Base-by-base conservation (phyloP, 2,797 vertebrate genomes). In the Gallinago nigripennis region DNA sequence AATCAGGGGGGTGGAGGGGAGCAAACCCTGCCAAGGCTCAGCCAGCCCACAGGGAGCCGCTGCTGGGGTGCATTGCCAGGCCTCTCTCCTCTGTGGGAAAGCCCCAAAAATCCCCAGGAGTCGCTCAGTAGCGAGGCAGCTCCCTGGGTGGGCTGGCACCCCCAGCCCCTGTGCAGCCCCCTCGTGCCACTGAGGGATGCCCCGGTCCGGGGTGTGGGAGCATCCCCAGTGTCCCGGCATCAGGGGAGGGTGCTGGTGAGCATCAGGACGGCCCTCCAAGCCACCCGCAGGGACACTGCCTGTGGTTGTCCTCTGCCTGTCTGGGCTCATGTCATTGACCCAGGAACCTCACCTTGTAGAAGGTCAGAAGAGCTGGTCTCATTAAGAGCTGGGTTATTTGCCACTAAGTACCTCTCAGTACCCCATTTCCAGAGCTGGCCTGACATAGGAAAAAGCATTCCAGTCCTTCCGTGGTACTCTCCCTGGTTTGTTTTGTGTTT, bases 1-100 rank as follows among this genome's bases (percentile, higher is more conserved):
- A 79, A 96, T 95, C 66, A 86, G 66, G 68, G 80, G 92, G 77
- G 90, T 90, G 82, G 87, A 84, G 68, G 57, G 64, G 21, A 81
- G 43, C 81, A 78, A 86, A 64, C 58, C 45, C 53, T 90, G 84
- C 78, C 85, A 90, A 87, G 82, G 48, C 53, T 71, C 70, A 65
- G 16, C 24, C 77, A 83, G 58, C 77, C 96, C 90, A 48, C 95
- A 91, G 87, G 43, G 23, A 88, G 27, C 16, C 1, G 8, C 69
- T 61, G 50, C 75, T 77, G 56, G 71, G 46, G 83, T n/a, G 51
- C 58, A 61, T 68, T 1, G 19, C 79, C 2, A 8, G 18, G 45
- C 6, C 6, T 65, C 54, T 53, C 91, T 70, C 54, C 9, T 73
- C 68, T 64, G 45, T 3, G 1, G 57, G 9, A 5, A 39, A 87